Base-by-base conservation (phyloP, 1,140 invertebrate species). In the Probaryconus sp. region DNA sequence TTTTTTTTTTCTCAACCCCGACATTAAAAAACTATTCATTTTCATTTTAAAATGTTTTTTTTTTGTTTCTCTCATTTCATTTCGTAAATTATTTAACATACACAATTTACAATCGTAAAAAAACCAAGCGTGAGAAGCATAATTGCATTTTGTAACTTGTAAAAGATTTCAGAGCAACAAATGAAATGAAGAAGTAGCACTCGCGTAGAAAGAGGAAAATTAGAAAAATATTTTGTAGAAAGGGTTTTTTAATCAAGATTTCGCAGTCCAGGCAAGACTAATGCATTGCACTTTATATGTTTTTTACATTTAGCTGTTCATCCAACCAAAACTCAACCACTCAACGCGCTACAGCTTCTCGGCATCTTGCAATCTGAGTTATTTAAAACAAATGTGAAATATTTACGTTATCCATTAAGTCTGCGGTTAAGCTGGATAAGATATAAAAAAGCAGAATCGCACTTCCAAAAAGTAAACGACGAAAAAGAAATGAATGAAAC, bases 321-420 rank as follows among this genome's bases (percentile, higher is more conserved):
- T 61, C 56, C 43, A 51, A 64, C 60, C 47, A 35, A 64, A 64
- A 53, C 47, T 51, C 31, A 35, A 21, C 48, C 28, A 64, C 60
- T 45, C 60, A 64, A 64, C 37, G 7, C 35, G 9, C n/a, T 16
- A 16, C 17, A 11, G 17, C 13, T 51, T 26, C 11, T 48, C 35
- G 48, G 14, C 50, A 40, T 56, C 43, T 35, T 33, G 31, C 26
- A 33, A n/a, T 38, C 42, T 28, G 61, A 55, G 21, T 56, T 55
- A 43, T 67, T 67, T 48, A 38, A 56, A 21, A 40, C 43, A 68
- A 51, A 35, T 47, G 42, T 61, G 40, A 53, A 70, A 61, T 70
- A 70, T 58, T 58, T 38, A 43, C 48, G 40, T 51, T 28, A 45
- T 70, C 21, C 56, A 53, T 61, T 61, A 48, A 61, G 51, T 37